Conservation (phyloP, 2,888 invertebrate genomes). For the Nasonia oneida region DNA sequence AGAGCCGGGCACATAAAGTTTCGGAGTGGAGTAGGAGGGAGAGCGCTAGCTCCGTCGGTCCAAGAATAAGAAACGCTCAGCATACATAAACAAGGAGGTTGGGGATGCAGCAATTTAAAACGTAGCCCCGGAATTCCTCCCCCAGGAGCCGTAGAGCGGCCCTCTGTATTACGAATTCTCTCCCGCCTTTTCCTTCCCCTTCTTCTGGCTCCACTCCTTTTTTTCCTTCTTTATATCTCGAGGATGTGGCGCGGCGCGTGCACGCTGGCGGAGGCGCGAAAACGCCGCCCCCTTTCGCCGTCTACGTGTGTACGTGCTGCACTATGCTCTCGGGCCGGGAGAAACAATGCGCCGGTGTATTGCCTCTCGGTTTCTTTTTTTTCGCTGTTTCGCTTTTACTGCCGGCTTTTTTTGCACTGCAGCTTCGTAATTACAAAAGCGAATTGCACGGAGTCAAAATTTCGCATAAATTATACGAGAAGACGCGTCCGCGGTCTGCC, state of each 20-base stretch:
- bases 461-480: not conserved
- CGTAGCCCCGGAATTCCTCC: constrained; percentile 80
- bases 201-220: constrained; percentile 25
- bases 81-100: constrained; percentile 79
- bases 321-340: not conserved
- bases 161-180: constrained; percentile 79
- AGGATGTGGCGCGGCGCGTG: not conserved
- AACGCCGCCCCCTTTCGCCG: constrained; percentile 9
- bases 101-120: constrained; percentile 80
- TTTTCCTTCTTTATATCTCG: constrained; percentile 21
- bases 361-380: not conserved
- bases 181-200: constrained; percentile 65
- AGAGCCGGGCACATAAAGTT: constrained; percentile 78
- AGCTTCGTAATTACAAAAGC: not conserved
- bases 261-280: constrained; percentile 5
- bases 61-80: constrained; percentile 79
- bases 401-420: too few species aligned
- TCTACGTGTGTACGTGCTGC: not conserved
- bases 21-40: constrained; percentile 64
- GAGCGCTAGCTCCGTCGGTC: constrained; percentile 68
- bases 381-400: not conserved
- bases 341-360: not conserved
- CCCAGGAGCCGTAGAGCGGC: constrained; percentile 78
- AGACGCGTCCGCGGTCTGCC: too few species aligned
- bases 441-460: not conserved